Conservation (phyloP, 2,113 vertebrate species). For the Furnarius figulus region DNA sequence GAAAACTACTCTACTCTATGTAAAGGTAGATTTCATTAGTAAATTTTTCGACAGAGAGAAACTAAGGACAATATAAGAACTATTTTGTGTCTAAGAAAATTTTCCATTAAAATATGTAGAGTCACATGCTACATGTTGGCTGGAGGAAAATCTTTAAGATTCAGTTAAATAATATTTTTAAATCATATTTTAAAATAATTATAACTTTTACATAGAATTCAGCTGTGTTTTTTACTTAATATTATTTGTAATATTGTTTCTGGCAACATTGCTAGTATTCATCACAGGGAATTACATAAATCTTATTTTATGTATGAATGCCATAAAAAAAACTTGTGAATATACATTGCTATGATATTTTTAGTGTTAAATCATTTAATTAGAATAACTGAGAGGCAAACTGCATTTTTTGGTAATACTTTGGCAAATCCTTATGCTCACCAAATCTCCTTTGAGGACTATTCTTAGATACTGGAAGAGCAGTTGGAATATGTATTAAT, state of each 20-base stretch:
- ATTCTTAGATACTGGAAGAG: neutral
- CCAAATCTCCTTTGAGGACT: neutral
- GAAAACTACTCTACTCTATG: neutral
- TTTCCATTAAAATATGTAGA: neutral
- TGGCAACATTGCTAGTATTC: neutral
- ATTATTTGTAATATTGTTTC: neutral
- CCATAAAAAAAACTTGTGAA: neutral
- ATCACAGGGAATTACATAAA: neutral
- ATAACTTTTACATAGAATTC: neutral
- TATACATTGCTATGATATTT: neutral
- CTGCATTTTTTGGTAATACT: neutral
- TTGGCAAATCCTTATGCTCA: neutral
- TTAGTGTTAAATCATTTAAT: neutral
- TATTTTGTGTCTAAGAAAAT: neutral
- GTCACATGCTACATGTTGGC: neutral
- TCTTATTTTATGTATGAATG: neutral
- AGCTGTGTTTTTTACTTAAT: neutral
- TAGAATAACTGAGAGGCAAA: neutral
- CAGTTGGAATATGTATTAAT: neutral
- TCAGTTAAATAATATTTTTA: neutral
- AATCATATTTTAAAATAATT: neutral
- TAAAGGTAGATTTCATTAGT: neutral
- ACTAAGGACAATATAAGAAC: neutral
- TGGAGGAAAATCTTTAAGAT: neutral
- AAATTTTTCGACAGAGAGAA: neutral